phyloP scores from a whole-genome alignment of 2,797 vertebrate species.

The Neosalanx taihuensis region DNA sequence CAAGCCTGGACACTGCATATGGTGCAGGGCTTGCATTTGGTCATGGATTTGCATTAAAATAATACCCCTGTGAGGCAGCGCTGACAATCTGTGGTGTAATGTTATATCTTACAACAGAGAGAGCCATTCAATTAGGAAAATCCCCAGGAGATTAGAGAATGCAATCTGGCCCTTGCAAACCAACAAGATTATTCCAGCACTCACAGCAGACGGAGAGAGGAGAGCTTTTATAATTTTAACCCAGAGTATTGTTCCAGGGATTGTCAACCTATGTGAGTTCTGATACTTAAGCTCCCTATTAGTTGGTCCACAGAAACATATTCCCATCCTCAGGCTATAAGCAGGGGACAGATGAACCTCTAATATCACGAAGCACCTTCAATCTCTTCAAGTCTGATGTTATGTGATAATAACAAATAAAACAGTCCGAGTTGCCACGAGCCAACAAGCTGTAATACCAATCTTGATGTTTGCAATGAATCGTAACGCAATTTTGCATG shows the following conservation, averaged over 20 bases:
- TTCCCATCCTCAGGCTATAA: slow-evolving; percentile 48
- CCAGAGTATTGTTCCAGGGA: slow-evolving; percentile 59
- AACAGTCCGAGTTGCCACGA: too few species aligned
- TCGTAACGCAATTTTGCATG: slow-evolving; percentile 5
- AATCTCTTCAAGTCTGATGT: slow-evolving; percentile 31
- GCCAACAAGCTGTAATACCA: too few species aligned
- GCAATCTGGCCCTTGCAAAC: slow-evolving; percentile 56
- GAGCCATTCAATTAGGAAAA: slow-evolving; percentile 58
- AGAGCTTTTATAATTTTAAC: slow-evolving; percentile 61
- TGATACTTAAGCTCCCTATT: slow-evolving; percentile 52
- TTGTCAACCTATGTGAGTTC: slow-evolving; percentile 54
- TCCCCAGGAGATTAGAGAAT: slow-evolving; percentile 59
- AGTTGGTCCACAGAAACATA: slow-evolving; percentile 61
- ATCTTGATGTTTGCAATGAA: slow-evolving; percentile 9
- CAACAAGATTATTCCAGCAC: slow-evolving; percentile 61
- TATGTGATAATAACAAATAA: slow-evolving; percentile 27
- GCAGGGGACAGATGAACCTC: slow-evolving; percentile 39
- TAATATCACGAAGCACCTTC: slow-evolving; percentile 31
- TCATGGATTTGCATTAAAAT: slow-evolving; percentile 33
- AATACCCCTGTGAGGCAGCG: slow-evolving; percentile 24
- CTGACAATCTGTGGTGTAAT: slow-evolving; percentile 47
- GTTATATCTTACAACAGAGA: slow-evolving; percentile 50
- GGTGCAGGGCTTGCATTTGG: slow-evolving; percentile 24
- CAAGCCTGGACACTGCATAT: slow-evolving; percentile 32
- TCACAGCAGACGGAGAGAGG: slow-evolving; percentile 31